A percentile compares a stretch with the other conserved stretches of the same genome.
phyloP scores from a whole-genome alignment of 2,888 invertebrate genomes.

The Drosophila nr. perissopoda region DNA sequence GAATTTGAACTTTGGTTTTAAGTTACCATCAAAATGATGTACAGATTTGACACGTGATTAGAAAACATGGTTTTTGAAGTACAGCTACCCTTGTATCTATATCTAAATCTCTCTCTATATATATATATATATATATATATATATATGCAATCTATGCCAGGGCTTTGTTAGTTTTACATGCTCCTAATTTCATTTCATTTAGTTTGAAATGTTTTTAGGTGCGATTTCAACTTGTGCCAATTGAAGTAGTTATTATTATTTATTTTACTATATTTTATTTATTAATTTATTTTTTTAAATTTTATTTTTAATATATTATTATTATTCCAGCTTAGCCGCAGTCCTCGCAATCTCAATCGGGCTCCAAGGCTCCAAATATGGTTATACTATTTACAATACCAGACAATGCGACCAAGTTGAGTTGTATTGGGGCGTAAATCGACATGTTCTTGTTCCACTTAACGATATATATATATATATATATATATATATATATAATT shows the following conservation, averaged over 20 bases:
- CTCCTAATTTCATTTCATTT: not conserved
- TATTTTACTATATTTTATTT: no score
- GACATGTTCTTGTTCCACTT: constrained; percentile 72
- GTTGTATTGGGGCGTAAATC: constrained; percentile 74
- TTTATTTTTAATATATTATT: not conserved
- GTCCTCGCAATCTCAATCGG: not conserved
- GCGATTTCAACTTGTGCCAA: not conserved
- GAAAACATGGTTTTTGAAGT: constrained; percentile 29
- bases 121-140: not conserved
- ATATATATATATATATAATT: not conserved
- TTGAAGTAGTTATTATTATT: not conserved
- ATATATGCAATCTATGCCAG: not conserved
- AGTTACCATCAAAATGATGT: constrained; percentile 78
- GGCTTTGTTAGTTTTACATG: not conserved
- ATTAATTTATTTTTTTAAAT: not conserved
- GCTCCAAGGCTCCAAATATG: constrained; percentile 30
- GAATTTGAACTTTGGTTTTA: constrained; percentile 72
- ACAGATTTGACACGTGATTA: constrained; percentile 83
- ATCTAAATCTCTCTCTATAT: not conserved
- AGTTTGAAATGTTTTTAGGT: not conserved
- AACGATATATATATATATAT: constrained; percentile 21
- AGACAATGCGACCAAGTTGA: constrained; percentile 68
- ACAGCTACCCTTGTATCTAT: constrained; percentile 7
- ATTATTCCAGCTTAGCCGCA: constrained; percentile 5
- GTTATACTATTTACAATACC: constrained; percentile 3